phyloP scores from a whole-genome alignment of 2,888 invertebrate species.

The Euplagia quadripunctaria region DNA sequence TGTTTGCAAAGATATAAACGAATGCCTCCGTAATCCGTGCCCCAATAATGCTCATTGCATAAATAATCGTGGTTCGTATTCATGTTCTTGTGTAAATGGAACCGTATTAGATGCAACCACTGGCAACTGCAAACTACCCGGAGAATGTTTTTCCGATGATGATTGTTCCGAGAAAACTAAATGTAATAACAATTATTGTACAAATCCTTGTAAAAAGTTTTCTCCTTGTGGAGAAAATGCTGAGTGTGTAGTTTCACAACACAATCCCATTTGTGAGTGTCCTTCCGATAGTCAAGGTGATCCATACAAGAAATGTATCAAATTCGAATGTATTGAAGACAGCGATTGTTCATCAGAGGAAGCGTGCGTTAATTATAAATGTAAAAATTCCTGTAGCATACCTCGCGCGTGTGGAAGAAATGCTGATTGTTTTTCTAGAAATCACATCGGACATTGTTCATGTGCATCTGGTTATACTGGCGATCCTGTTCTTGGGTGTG shows the following conservation, averaged over 20 bases:
- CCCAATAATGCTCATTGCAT: slow-evolving; percentile 92
- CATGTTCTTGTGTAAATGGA: slow-evolving; percentile 92
- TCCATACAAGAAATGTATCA: slow-evolving; percentile 90
- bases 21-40: slow-evolving; percentile 93
- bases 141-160: slow-evolving; percentile 92
- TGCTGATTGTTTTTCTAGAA: slow-evolving; percentile 91
- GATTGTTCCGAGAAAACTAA: slow-evolving; percentile 93
- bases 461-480: slow-evolving; percentile 95
- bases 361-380: slow-evolving; percentile 93
- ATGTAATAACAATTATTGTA: slow-evolving; percentile 92
- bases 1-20: slow-evolving; percentile 93
- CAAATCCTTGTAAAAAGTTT: slow-evolving; percentile 91
- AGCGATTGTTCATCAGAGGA: slow-evolving; percentile 91
- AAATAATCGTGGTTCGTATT: slow-evolving; percentile 92
- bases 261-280: slow-evolving; percentile 92
- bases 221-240: slow-evolving; percentile 92
- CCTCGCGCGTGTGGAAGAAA: slow-evolving; percentile 94
- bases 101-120: slow-evolving; percentile 92
- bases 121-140: slow-evolving; percentile 93
- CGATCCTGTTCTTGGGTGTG: slow-evolving; percentile 95
- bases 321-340: slow-evolving; percentile 93
- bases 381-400: slow-evolving; percentile 93
- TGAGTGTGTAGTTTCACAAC: slow-evolving; percentile 90
- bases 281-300: slow-evolving; percentile 92
- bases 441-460: slow-evolving; percentile 94